phyloP scores from a whole-genome alignment of 2,113 vertebrate genomes.

The Choloepus hoffmanni region DNA sequence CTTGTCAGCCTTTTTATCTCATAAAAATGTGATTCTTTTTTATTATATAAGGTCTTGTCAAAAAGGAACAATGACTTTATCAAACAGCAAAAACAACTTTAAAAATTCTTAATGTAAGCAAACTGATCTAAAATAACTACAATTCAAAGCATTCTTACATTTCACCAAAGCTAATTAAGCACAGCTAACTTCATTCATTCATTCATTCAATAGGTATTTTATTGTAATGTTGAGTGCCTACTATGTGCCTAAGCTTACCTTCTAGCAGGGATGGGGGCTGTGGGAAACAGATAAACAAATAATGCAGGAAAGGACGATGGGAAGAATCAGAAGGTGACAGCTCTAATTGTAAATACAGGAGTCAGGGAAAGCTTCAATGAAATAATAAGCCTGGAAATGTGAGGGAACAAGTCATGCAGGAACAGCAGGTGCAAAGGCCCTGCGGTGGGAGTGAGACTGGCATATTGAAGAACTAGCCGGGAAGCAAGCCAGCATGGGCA shows the following conservation, averaged over 20 bases:
- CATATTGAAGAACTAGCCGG: background rate
- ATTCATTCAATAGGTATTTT: background rate
- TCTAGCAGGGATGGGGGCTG: background rate
- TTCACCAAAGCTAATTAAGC: slow-evolving; percentile 19
- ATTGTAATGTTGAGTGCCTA: background rate
- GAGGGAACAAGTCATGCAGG: background rate
- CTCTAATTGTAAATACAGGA: background rate
- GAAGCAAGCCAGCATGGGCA: background rate
- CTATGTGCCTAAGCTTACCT: background rate
- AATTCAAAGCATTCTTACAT: background rate
- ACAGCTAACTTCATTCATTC: background rate
- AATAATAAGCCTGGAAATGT: background rate
- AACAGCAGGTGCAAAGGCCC: background rate
- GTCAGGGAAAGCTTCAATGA: background rate
- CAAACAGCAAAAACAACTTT: slow-evolving; percentile 25
- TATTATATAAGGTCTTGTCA: background rate
- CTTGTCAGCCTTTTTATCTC: slow-evolving; percentile 33
- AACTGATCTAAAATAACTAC: slow-evolving; percentile 37
- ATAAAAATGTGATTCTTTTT: slow-evolving; percentile 26
- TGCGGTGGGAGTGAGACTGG: background rate
- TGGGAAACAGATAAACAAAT: background rate
- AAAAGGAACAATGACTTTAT: slow-evolving; percentile 19
- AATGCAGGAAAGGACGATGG: background rate
- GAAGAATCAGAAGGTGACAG: background rate
- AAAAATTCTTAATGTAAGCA: slow-evolving; percentile 22